These are phyloP conservation scores for Ceramica pisi DNA, from an alignment of 2,888 invertebrate genomes.

Conservation along the genomic window DNA sequence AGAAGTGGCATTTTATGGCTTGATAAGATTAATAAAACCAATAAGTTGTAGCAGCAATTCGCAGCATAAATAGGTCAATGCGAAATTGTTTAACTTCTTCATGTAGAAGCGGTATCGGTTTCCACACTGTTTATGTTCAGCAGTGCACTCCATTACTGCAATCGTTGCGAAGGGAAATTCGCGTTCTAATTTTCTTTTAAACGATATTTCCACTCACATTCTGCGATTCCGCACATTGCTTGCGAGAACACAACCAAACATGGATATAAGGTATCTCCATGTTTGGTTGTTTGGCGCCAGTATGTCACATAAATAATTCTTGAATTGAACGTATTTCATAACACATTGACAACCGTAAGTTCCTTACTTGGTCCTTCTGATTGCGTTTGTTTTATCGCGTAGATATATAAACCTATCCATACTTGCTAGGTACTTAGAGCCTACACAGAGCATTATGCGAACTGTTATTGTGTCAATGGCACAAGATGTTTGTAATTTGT, in stretches of 20 bases:
- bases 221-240: constrained; percentile 17
- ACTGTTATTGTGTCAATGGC: constrained; percentile 34
- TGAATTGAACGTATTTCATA: constrained; percentile 44
- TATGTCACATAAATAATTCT: constrained; percentile 50
- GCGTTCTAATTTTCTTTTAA: constrained; percentile 31
- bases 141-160: constrained; percentile 13
- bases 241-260: constrained; percentile 41
- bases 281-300: constrained; percentile 47
- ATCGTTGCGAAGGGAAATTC: constrained; percentile 14
- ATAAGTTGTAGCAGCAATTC: constrained; percentile 2
- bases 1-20: constrained; percentile 10
- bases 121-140: constrained; percentile 21
- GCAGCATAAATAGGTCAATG: constrained; percentile 7
- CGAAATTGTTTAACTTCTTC: constrained; percentile 21
- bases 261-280: too few species aligned
- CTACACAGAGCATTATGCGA: constrained; percentile 16
- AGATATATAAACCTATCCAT: not conserved
- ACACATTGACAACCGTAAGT: constrained; percentile 46
- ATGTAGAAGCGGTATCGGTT: not conserved
- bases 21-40: constrained; percentile 33
- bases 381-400: constrained; percentile 33
- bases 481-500: constrained; percentile 26
- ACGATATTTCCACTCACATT: constrained; percentile 27
- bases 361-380: constrained; percentile 16
- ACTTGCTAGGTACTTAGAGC: not conserved